Conservation (phyloP, 2,797 vertebrate genomes). For the Gymnoscopelus microlampas region DNA sequence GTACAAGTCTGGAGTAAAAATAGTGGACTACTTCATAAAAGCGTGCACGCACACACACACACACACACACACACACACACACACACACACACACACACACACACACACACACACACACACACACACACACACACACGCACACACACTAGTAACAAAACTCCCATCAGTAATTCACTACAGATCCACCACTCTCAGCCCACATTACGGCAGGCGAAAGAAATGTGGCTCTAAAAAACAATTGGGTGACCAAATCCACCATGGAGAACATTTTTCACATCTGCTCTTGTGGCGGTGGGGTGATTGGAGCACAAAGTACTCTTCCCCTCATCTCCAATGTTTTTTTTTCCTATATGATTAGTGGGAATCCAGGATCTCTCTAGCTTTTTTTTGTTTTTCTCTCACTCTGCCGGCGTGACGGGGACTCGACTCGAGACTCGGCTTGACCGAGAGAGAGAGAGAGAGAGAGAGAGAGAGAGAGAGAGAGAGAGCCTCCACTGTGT, state of each 20-base stretch:
- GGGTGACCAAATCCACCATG: conserved; percentile 39
- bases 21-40: conserved; percentile 65
- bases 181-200: conserved; percentile 53
- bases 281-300: conserved; percentile 32
- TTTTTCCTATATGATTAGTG: conserved; percentile 62
- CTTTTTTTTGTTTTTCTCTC: neutral
- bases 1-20: conserved; percentile 75
- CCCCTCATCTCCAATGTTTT: conserved; percentile 55
- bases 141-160: conserved; percentile 45
- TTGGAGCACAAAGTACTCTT: conserved; percentile 24
- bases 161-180: conserved; percentile 64
- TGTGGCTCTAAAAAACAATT: conserved; percentile 67
- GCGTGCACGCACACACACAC: neutral
- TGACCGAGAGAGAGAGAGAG: too few species aligned
- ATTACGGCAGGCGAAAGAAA: conserved; percentile 74
- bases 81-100: conserved; percentile 13
- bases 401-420: conserved; percentile 47
- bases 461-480: too few species aligned
- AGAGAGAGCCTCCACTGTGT: conserved; percentile 53
- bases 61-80: conserved; percentile 18
- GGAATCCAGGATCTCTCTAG: conserved; percentile 45
- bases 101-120: conserved; percentile 15
- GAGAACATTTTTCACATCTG: conserved; percentile 58
- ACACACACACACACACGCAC: conserved; percentile 12
- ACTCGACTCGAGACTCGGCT: conserved; percentile 57